Conservation (phyloP, 2,797 vertebrate genomes). For the Pithecia hirsuta region DNA sequence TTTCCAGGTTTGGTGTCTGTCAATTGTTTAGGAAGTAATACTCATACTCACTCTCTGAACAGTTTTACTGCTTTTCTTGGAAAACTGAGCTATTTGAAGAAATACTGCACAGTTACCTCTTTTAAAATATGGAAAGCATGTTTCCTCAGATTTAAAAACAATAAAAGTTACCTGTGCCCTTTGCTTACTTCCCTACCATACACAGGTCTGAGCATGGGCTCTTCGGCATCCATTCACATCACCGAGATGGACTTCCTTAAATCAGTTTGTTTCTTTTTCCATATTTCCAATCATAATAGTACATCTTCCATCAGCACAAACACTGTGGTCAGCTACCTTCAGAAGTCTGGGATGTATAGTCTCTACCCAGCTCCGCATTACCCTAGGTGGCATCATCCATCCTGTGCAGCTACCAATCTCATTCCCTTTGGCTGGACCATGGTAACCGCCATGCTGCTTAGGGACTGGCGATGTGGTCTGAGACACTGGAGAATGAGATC, state of each 20-base stretch:
- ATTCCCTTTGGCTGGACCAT: constrained; percentile 3
- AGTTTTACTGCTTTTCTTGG: constrained; percentile 20
- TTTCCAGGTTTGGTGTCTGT: constrained; percentile 30
- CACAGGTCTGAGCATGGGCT: not conserved
- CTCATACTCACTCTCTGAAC: not conserved
- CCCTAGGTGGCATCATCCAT: not conserved
- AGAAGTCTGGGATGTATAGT: constrained; percentile 42
- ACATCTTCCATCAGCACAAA: constrained; percentile 49
- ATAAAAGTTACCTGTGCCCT: not conserved
- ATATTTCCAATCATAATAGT: not conserved
- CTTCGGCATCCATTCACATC: constrained; percentile 3
- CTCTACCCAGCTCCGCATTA: not conserved
- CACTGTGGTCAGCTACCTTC: not conserved
- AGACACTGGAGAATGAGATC: not conserved
- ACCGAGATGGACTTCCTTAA: not conserved
- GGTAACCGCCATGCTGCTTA: not conserved
- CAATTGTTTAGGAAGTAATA: not conserved
- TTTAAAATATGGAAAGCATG: not conserved
- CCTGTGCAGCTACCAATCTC: not conserved
- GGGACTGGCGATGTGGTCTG: not conserved
- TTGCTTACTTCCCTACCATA: too few species aligned
- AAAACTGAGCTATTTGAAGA: not conserved
- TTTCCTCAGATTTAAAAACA: not conserved
- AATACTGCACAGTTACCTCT: not conserved
- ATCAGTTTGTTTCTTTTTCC: constrained; percentile 17